Base-by-base conservation (phyloP, 2,113 vertebrate genomes). In the Sitta europaea region DNA sequence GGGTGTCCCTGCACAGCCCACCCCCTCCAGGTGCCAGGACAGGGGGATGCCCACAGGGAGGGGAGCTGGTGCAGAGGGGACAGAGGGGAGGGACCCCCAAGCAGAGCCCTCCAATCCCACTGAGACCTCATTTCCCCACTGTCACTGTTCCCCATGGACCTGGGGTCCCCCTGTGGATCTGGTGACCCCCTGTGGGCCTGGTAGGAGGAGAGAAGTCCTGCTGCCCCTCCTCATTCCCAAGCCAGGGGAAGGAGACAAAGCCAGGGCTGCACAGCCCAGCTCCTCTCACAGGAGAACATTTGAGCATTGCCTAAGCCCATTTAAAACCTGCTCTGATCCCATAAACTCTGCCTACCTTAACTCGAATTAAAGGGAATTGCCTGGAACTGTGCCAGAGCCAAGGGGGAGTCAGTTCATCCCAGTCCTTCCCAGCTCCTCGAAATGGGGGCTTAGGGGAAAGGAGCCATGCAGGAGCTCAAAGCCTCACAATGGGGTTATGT, bases 341-440 rank as follows among this genome's bases (percentile, higher is more conserved):
- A 76, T 92, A 92, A 95, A 92, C 85, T 94, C 92, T 93, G 88
- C 92, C 94, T 45, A 92, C 90, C 88, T 95, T 57, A 92, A 79
- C 88, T 86, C 1, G 0, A 45, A 86, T 93, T 92, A 86, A 72
- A 50, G 3, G 3, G 95, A 92, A 95, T 85, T 88, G 75, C 42
- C 90, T 88, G 88, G 28, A 70, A 42, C 54, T 15, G n/a, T 29
- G 86, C 36, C 18, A 6, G 43, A 73, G 68, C 53, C 0, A 6
- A 82, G 90, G 48, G 31, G 77, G 55, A 88, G 85, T 53, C 81
- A 61, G 70, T 50, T 86, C 90, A 68, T 90, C 71, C 33, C 33
- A 13, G 35, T 75, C 53, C 74, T 89, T 91, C 94, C 73, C 47
- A 2, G 33, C 85, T 75, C 81, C 67, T 31, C 31, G 4, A 68